Evolutionary conservation across 2,113 vertebrate species (phyloP), one percentile per base, ranked within the genome.

Genomic region (Alectura lathami): DNA sequence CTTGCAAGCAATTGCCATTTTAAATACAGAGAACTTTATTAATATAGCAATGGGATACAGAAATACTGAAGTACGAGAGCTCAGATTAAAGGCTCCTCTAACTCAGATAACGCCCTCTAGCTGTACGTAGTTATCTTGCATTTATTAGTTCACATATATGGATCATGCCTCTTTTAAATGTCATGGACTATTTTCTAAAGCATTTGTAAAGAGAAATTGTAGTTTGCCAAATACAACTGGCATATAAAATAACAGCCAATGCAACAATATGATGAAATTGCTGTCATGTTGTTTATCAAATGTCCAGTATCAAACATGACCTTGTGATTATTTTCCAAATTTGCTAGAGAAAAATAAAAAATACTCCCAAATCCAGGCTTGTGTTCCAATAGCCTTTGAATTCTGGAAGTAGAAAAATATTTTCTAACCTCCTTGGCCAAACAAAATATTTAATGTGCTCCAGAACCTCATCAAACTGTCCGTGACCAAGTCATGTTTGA

Each of bases 201-300:
- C 27, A 68, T 86, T 95, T 96, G 89, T 80, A 83, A 93, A 83
- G 51, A 70, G 51, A 93, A 91, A 94, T 22, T 86, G 54, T 70
- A 95, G 94, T 94, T 93, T 93, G 16, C 87, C 85, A 96, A 88
- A 78, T 34, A 81, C 63, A 95, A 89, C 54, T 86, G 82, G 83
- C 93, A 85, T 83, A 86, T 76, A 81, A 91, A 90, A 86, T 90
- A 90, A 94, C 32, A 91, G 83, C 64, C 81, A 90, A 68, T 40
- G 64, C 48, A 95, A 90, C 68, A 17, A 4, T 86, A 88, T 78
- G 94, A 96, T 66, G 30, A 96, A 83, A 88, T 84, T 91, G 68
- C 85, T 91, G 90, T 93, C 95, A 96, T 94, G 69, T 93, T 95
- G 93, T 94, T 97, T 97, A 94, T 82, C 72, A 94, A 83, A 84